Base-by-base conservation (phyloP, 2,888 invertebrate genomes). In the Arge pagana region DNA sequence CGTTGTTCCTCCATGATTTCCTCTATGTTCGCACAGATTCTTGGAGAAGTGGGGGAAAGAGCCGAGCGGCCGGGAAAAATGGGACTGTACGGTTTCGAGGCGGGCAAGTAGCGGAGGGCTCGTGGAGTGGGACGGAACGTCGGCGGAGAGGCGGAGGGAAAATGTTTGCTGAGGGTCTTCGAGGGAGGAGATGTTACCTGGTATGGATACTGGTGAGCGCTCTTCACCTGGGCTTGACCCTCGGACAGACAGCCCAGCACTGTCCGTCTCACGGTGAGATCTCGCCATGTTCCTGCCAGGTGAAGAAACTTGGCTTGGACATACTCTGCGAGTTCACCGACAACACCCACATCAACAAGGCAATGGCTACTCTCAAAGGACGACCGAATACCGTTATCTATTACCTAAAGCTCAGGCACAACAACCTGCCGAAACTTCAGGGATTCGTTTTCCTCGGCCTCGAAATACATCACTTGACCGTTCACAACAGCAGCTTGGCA, bases 301-400 rank as follows among this genome's bases (percentile, higher is more conserved):
- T 92, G 61, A 93, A 93, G 78, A 93, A 91, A 78, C 89, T 90
- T 68, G 93, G 93, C 37, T 82, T 94, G 63, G 93, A 94, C 74
- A 87, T 94, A 58, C 82, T 91, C 58, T 94, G 93, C 82, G 93
- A 93, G 80, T 87, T 88, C 66, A 92, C 92, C 48, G 90, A 92
- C 71, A 83, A 87, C 64, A 82, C 82, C 59, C 89, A 90, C 68
- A 91, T 93, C 72, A 85, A 79, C 56, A 82, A 85, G 75, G 90
- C 92, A 10, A 92, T 93, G 90, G 85, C 86, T 68, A 84, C 85
- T 10, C 82, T 93, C 28, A 91, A 93, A 70, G 88, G 89, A 55
- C 88, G 87, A 70, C 67, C 76, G n/a, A 85, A 87, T 59, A 85
- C 87, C 68, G 85, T 92, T 58, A 91, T 93, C 62, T 92, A 90